Base-by-base conservation (phyloP, 1,140 invertebrate species). In the Mercenaria mercenaria region DNA sequence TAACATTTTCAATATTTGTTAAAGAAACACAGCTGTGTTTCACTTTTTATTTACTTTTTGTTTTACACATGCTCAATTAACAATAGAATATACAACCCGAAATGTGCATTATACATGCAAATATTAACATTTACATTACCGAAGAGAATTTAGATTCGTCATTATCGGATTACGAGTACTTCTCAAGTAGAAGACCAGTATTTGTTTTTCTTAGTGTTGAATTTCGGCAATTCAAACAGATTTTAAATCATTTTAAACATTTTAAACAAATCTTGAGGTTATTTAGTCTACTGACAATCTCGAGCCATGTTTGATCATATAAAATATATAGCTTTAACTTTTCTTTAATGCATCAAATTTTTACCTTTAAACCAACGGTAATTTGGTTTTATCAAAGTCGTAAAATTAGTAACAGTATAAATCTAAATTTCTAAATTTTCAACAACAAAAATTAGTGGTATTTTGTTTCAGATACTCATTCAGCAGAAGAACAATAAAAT, bases 151-250 rank as follows among this genome's bases (percentile, higher is more conserved):
- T 13, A 79, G 37, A 79, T 32, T 34, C 50, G 76, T 79, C 29
- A 79, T 79, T 79, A 79, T 79, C 50, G 15, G 52, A 26, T 10
- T 1, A 82, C 59, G 34, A 82, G 59, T 82, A 59, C 52, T 23
- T 26, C 15, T 82, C 50, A 82, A 82, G 79, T 64, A 41, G 29
- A 15, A 2, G 23, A 56, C 34, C 34, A 76, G 50, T 86, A 86
- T 86, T 86, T 86, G 84, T 86, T 86, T 86, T 86, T 77, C 67
- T 59, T 47, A 86, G 72, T 86, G 84, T 86, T 86, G 56, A 86
- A 20, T 76, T 86, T 69, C 34, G 29, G 41, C 50, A 32, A 59
- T 20, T 59, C 50, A 76, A 56, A 86, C 72, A 86, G 56, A 74
- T 69, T 50, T 72, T 72, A 72, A 79, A 79, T 79, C 29, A 79